phyloP scores from a whole-genome alignment of 2,888 invertebrate species.

The Tenthredo scrophulariae region DNA sequence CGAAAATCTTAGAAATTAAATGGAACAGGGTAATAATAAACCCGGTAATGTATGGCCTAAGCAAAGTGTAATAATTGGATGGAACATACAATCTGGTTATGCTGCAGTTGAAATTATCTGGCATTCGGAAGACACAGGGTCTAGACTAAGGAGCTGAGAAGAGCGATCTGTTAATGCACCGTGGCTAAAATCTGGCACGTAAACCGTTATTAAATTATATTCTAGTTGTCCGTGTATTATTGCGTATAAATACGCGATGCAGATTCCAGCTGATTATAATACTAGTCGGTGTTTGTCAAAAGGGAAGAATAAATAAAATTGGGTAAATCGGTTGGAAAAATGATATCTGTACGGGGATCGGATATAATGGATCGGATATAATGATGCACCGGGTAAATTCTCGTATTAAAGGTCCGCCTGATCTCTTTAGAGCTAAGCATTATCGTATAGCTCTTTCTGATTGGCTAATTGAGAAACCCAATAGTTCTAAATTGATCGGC shows the following conservation, averaged over 20 bases:
- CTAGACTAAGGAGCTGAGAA: constrained; percentile 19
- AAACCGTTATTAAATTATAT: constrained; percentile 45
- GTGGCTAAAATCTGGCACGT: constrained; percentile 39
- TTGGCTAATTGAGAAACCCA: constrained; percentile 78
- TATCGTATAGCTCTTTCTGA: constrained; percentile 62
- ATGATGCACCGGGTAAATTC: background rate
- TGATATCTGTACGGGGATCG: too few relatives aligned
- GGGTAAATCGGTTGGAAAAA: background rate
- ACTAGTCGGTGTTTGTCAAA: too few relatives aligned
- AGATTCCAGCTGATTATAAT: background rate
- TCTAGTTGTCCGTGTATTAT: background rate
- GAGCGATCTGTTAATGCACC: constrained; percentile 14
- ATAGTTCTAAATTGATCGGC: constrained; percentile 78
- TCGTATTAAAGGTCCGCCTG: background rate
- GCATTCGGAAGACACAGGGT: constrained; percentile 12
- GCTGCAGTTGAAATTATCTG: constrained; percentile 22
- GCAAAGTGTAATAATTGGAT: constrained; percentile 5
- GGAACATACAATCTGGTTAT: background rate
- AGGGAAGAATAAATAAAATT: too few relatives aligned
- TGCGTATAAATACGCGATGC: too few relatives aligned
- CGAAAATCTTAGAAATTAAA: background rate
- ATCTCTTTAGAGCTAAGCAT: background rate
- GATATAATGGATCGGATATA: background rate
- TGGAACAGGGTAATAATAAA: background rate
- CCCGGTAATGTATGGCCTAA: background rate